These are phyloP conservation scores for Polymixis flavicincta DNA, from an alignment of 2,888 invertebrate genomes.

Conservation along the genomic window DNA sequence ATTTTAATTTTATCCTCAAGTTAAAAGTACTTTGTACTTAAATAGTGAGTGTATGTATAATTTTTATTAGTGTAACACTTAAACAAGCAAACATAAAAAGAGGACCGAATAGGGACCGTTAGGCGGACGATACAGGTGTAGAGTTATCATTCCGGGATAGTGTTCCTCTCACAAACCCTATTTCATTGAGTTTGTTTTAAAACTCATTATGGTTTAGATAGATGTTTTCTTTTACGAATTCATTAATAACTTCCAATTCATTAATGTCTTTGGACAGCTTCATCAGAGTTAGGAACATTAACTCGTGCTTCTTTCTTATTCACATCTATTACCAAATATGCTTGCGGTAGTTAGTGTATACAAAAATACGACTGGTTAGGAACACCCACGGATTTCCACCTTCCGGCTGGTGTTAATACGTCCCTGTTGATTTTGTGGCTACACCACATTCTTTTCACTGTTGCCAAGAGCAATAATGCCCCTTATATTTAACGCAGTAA, in stretches of 20 bases:
- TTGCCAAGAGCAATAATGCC: constrained; percentile 74
- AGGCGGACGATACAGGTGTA: constrained; percentile 73
- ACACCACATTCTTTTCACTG: constrained; percentile 75
- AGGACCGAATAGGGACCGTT: constrained; percentile 73
- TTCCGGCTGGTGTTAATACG: constrained; percentile 87
- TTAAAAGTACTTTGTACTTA: constrained; percentile 41
- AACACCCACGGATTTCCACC: constrained; percentile 88
- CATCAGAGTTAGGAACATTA: constrained; percentile 38
- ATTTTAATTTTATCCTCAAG: constrained; percentile 22
- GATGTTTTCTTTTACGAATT: constrained; percentile 20
- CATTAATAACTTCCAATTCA: constrained; percentile 33
- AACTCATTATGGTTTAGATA: constrained; percentile 18
- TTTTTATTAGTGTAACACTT: constrained; percentile 62
- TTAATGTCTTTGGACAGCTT: constrained; percentile 39
- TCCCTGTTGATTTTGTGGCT: constrained; percentile 86
- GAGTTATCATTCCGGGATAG: constrained; percentile 65
- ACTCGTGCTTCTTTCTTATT: constrained; percentile 68
- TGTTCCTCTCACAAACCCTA: constrained; percentile 58
- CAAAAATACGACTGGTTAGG: constrained; percentile 84
- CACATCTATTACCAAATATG: constrained; percentile 80
- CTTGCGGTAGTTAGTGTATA: constrained; percentile 81
- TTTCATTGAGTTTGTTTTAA: constrained; percentile 54
- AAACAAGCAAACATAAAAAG: constrained; percentile 74
- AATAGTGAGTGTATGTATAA: constrained; percentile 17
- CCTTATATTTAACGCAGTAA: constrained; percentile 74